Evolutionary conservation across 1,140 invertebrate species (phyloP), one percentile per base, ranked within the genome.

Genomic region (Adelges cooleyi): DNA sequence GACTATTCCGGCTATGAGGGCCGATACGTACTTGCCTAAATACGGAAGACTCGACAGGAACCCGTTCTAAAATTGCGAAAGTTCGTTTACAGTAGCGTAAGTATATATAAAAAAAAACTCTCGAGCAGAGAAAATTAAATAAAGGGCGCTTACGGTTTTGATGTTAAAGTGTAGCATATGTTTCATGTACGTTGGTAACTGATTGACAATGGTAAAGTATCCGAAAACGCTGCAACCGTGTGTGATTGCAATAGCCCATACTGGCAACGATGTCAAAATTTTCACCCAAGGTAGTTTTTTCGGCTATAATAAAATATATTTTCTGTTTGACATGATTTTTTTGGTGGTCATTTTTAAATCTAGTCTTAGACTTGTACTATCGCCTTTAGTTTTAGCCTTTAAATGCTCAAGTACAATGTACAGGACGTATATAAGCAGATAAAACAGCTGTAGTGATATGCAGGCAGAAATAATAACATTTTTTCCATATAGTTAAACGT

Each of bases 111-210:
- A n/a, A n/a, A n/a, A n/a, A n/a, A n/a, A n/a, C n/a, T n/a, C n/a
- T n/a, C n/a, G n/a, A n/a, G n/a, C n/a, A n/a, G n/a, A n/a, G 51
- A 25, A 33, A 17, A 33, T 33, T 33, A 33, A 29, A 65, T 54
- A 20, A 46, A 11, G 33, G 65, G 59, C 62, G 76, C 76, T 78
- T 74, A 91, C 89, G 75, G 85, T 78, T 76, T 92, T 88, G 68
- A 96, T 90, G 71, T 92, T 82, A 71, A 87, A 94, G 69, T 87
- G 79, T 9, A 97, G 78, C 54, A 96, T 89, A 71, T 87, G 83
- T 71, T 92, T 89, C 83, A 97, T 88, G 75, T 94, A 98, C 0
- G 88, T 93, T 9, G 95, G 95, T 65, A 98, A 78, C 72, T 94
- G 89, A 74, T 92, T 92, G 53, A 96, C 82, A 46, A 97, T 84